A percentile compares a stretch with the other conserved stretches of the same genome.
phyloP scores from a whole-genome alignment of 1,140 invertebrate species.

The Samia ricini region DNA sequence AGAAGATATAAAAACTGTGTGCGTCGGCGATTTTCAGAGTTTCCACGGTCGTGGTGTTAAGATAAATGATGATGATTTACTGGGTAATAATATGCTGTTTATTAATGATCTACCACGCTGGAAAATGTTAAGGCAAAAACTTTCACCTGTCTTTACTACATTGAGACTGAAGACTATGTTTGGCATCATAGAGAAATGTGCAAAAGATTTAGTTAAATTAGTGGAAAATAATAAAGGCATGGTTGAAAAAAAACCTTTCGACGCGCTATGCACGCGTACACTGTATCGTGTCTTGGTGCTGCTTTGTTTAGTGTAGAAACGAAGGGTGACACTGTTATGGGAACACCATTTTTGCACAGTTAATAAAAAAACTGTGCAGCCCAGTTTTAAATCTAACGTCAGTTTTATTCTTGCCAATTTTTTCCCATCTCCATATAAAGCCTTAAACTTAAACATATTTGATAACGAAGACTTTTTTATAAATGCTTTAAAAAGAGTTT shows the following conservation, averaged over 20 bases:
- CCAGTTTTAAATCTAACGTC: constrained; percentile 22
- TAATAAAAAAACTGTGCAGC: constrained; percentile 20
- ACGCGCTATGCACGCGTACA: constrained; percentile 33
- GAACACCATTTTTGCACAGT: constrained; percentile 35
- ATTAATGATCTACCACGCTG: constrained; percentile 53
- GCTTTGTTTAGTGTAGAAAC: constrained; percentile 42
- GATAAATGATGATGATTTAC: constrained; percentile 49
- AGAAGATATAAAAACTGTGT: constrained; percentile 73
- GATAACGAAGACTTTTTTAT: constrained; percentile 40
- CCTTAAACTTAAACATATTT: constrained; percentile 33
- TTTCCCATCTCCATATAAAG: constrained; percentile 22
- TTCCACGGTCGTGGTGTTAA: constrained; percentile 55
- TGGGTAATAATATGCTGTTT: constrained; percentile 60
- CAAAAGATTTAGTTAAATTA: constrained; percentile 34
- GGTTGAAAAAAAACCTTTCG: constrained; percentile 28
- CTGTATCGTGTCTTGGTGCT: constrained; percentile 31
- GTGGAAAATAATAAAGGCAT: constrained; percentile 28
- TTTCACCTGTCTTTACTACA: constrained; percentile 56
- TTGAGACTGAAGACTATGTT: constrained; percentile 71
- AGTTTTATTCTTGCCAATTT: constrained; percentile 19
- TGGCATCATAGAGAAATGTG: constrained; percentile 51
- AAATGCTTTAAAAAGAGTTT: constrained; percentile 23
- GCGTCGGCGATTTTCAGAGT: constrained; percentile 73
- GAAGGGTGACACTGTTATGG: constrained; percentile 25
- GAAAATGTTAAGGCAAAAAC: constrained; percentile 58